These are phyloP conservation scores for Pitangus sulphuratus DNA, from an alignment of 2,797 vertebrate genomes.

Conservation along the genomic window DNA sequence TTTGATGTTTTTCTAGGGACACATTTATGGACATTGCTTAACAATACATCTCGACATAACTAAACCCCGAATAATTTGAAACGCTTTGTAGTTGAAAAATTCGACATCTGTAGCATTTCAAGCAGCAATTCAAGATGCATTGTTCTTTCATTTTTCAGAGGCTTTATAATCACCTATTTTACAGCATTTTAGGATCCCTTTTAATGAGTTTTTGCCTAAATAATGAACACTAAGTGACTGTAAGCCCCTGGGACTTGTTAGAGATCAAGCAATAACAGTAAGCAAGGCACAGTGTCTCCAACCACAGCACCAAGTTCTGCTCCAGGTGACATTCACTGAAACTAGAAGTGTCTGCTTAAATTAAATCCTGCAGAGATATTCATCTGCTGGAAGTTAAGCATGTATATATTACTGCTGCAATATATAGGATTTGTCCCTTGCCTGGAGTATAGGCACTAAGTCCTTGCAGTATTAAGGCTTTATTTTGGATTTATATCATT, in stretches of 20 bases:
- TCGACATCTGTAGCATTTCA: not conserved
- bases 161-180: not conserved
- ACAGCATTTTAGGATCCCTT: not conserved
- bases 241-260: not conserved
- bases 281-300: not conserved
- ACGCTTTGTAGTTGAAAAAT: not conserved
- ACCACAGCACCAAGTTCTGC: not conserved
- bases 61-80: not conserved
- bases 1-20: not conserved
- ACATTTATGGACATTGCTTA: not conserved
- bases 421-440: not conserved
- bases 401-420: not conserved
- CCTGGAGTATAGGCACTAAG: not conserved
- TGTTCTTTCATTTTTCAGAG: not conserved
- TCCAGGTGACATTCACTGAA: not conserved
- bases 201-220: slow-evolving; percentile 2
- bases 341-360: slow-evolving; percentile 7
- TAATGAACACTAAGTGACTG: not conserved
- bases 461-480: not conserved
- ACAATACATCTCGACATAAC: not conserved
- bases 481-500: slow-evolving; percentile 22
- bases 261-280: not conserved
- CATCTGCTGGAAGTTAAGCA: not conserved
- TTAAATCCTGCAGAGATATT: slow-evolving; percentile 22
- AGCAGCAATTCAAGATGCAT: not conserved